Base-by-base conservation (phyloP, 1,140 invertebrate species). In the silkworm (Bombyx mori) region DNA sequence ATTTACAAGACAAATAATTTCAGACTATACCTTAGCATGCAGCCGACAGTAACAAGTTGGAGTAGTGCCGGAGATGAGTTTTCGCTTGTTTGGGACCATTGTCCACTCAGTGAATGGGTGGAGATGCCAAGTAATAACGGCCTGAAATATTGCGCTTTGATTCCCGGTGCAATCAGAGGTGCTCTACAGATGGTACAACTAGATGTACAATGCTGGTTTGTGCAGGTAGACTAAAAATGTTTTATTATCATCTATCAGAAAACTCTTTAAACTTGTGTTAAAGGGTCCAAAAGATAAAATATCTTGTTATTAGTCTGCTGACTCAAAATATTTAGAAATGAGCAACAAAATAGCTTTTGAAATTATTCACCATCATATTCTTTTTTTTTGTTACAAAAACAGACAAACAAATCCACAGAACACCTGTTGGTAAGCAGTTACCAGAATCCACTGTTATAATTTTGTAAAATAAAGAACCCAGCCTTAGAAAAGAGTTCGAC, bases 21-120 rank as follows among this genome's bases (percentile, higher is more conserved):
- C 79, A 94, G 97, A 79, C 92, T 98, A 83, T 99, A 98, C 82
- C 88, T 99, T 10, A 97, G 95, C 57, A 94, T 99, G 65, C 94
- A 93, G 57, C 96, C 97, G 7, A 93, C 93, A 5, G 94, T 99
- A 2, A 94, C 94, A 0, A 98, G 97, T 75, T 99, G 97, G 97
- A 98, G 94, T 70, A 90, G 94, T 52, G 91, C 95, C 7, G 96
- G 94, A 5, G 97, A 99, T 88, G 98, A 99, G 89, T 99, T 99
- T 89, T 99, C 98, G 0, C 89, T 99, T 3, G 92, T 97, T 1
- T 94, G 99, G 79, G 98, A 99, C 64, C 91, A 93, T 44, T 99
- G 99, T 89, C 98, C 98, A 0, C 82, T 99, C 10, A 97, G 95
- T n/a, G 98, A 99, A 84, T 99, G 99, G 91, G 98, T 99, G 5